Percentiles rank a stretch among this genome's conserved stretches.
Conservation (phyloP, 2,113 vertebrate species). For the Haliaeetus leucogaster region DNA sequence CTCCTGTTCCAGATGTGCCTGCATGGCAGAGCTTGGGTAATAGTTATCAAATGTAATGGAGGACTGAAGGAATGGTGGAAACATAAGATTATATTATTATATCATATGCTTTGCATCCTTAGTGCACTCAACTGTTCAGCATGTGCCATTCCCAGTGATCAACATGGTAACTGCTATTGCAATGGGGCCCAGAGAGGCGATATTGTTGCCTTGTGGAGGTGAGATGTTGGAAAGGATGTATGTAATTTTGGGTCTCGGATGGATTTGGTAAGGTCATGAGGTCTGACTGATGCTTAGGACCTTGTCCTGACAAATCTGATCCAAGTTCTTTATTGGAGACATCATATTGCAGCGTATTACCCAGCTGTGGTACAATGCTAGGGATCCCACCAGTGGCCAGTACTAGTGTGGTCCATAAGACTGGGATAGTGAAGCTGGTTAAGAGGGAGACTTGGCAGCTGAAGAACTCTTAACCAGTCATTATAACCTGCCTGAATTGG, state of each 20-base stretch:
- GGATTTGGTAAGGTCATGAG: background rate
- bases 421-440: background rate
- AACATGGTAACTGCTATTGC: background rate
- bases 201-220: background rate
- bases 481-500: background rate
- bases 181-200: rapidly evolving
- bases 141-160: background rate
- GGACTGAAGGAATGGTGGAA: background rate
- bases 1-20: background rate
- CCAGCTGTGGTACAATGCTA: background rate
- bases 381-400: background rate
- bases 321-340: background rate
- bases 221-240: background rate
- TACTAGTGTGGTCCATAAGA: background rate
- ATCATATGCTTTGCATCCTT: background rate
- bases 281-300: background rate
- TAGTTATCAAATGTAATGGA: background rate
- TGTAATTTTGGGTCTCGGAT: background rate
- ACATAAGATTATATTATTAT: background rate
- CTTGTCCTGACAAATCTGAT: background rate
- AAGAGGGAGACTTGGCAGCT: background rate
- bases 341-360: background rate
- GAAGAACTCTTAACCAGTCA: background rate
- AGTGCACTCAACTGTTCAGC: background rate
- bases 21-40: background rate